Evolutionary conservation across 2,888 invertebrate species (phyloP).

Genomic region (Trissonchulus latispiculum): DNA sequence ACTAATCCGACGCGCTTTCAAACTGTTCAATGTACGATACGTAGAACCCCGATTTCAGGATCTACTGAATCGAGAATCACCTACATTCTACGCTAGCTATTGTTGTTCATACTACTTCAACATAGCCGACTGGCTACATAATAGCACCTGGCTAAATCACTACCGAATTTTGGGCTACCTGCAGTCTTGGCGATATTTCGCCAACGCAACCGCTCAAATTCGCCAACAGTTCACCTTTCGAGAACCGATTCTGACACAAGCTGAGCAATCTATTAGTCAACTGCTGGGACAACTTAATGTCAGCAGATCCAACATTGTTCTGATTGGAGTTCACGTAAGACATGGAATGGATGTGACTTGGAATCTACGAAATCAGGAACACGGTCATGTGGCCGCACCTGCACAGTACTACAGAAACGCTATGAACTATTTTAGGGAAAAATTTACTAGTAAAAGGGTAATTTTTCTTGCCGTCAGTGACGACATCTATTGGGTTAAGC

Average conservation of each 20-base stretch:
- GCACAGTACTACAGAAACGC: conserved; percentile 40
- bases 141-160: background rate
- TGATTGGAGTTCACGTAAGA: conserved; percentile 45
- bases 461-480: conserved; percentile 46
- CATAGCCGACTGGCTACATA: background rate
- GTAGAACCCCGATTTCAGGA: background rate
- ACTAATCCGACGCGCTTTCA: conserved; percentile 29
- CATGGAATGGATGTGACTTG: conserved; percentile 45
- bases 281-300: background rate
- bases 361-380: conserved; percentile 34
- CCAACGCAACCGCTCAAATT: conserved; percentile 20
- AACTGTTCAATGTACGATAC: conserved; percentile 16
- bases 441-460: conserved; percentile 29
- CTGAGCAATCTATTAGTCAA: background rate
- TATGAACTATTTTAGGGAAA: conserved; percentile 37
- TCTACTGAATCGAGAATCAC: background rate
- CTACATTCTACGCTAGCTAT: conserved; percentile 23
- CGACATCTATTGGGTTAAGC: conserved; percentile 41
- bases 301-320: conserved; percentile 8
- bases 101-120: conserved; percentile 31
- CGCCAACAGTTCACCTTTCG: conserved; percentile 27
- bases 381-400: conserved; percentile 44
- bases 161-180: conserved; percentile 32
- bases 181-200: conserved; percentile 32
- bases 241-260: conserved; percentile 6